A percentile compares a stretch with the other conserved stretches of the same genome.
Evolutionary conservation across 2,113 vertebrate genomes (phyloP).

Genomic region (Mormoops blainvillei): DNA sequence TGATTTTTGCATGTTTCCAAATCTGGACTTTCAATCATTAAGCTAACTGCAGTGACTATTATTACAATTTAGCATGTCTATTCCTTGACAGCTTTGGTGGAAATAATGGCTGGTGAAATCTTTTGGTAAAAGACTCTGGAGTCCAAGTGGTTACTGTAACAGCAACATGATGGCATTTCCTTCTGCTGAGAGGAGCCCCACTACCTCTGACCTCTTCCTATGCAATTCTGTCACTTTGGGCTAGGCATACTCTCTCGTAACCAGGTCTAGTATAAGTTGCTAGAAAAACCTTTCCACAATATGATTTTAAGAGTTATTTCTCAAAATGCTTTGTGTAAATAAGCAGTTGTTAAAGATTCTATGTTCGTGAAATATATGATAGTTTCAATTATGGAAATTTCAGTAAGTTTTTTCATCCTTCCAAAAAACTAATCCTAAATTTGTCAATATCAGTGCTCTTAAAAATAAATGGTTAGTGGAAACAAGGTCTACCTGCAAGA

Average conservation of each 20-base stretch:
- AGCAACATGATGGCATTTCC: neutral
- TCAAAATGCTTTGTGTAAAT: neutral
- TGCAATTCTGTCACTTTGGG: fast-evolving
- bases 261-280: neutral
- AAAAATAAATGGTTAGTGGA: neutral
- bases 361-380: neutral
- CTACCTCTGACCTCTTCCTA: too few relatives aligned
- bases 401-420: neutral
- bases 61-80: neutral
- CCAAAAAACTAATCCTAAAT: neutral
- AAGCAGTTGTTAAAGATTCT: neutral
- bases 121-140: neutral
- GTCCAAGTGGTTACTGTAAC: too few relatives aligned
- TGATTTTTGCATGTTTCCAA: neutral
- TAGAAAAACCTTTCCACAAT: neutral
- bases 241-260: neutral
- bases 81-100: neutral
- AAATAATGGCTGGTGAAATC: neutral
- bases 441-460: neutral
- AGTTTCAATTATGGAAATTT: neutral
- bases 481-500: neutral
- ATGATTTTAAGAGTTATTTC: neutral
- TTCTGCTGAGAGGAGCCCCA: neutral
- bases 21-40: neutral
- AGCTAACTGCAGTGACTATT: neutral